A percentile compares a stretch with the other conserved stretches of the same genome.
These are phyloP conservation scores for Drosophila bipectinata DNA, from an alignment of 1,140 invertebrate genomes.

Conservation along the genomic window DNA sequence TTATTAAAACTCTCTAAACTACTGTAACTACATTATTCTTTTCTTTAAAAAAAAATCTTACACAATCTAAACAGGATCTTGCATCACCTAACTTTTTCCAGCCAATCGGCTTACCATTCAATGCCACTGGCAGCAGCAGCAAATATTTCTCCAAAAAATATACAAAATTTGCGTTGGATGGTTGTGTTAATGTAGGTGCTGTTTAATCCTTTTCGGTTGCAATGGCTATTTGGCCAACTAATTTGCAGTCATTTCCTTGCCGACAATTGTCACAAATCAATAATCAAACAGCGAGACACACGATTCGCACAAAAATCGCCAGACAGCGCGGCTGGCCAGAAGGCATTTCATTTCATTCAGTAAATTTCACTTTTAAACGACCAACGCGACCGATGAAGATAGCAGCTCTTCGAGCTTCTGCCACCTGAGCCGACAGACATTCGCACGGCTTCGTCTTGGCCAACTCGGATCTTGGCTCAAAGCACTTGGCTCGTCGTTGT, in stretches of 20 bases:
- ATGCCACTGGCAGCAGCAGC: constrained; percentile 18
- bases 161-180: background rate
- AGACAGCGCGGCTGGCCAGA: constrained; percentile 45
- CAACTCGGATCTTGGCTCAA: background rate
- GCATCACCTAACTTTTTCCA: constrained; percentile 44
- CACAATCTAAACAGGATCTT: constrained; percentile 37
- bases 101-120: constrained; percentile 50
- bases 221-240: constrained; percentile 23
- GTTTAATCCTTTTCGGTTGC: constrained; percentile 29
- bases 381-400: constrained; percentile 45
- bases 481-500: background rate
- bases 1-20: background rate
- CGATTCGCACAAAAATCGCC: constrained; percentile 23
- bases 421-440: constrained; percentile 56
- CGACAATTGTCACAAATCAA: constrained; percentile 58
- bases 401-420: constrained; percentile 52
- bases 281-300: constrained; percentile 49
- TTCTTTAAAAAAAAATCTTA: constrained; percentile 25
- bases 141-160: constrained; percentile 21
- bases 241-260: constrained; percentile 53
- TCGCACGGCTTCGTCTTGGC: constrained; percentile 40
- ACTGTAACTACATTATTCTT: background rate
- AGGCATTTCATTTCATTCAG: constrained; percentile 77
- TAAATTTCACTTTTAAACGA: constrained; percentile 81
- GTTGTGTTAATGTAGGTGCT: constrained; percentile 3